Base-by-base conservation (phyloP, 2,888 invertebrate species). In the Athetis lepigone region DNA sequence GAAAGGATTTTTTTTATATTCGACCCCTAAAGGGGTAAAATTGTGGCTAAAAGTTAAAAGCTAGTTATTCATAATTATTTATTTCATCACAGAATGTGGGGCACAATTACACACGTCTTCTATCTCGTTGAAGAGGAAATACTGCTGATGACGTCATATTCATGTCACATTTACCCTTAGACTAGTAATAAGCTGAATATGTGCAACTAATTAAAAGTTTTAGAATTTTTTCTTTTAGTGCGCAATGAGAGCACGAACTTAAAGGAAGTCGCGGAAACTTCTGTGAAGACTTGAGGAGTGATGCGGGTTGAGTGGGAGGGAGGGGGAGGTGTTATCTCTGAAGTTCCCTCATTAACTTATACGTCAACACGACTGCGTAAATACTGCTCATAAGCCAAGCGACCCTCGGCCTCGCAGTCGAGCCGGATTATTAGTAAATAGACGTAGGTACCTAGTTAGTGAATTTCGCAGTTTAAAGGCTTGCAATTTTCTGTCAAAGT, bases 311-410 rank as follows among this genome's bases (percentile, higher is more conserved):
- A 45, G 11, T 1, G n/a, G 21, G 3, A 18, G 16, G 19, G 8
- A 0, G 33, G 13, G 11, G 8, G 25, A 9, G 23, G 23, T n/a
- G 67, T 71, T 77, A 75, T 75, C 71, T 60, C 52, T 67, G 47
- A 77, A 68, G 62, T 71, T 74, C 37, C 18, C 65, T 75, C 77
- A 69, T 77, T 75, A 77, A 72, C 54, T 75, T 69, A 71, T 69
- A 65, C 47, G 62, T 63, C 56, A 65, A 65, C 56, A 59, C 56
- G 55, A 49, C 65, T 71, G 46, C 49, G 64, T 68, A 63, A 55
- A 68, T 49, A 60, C 36, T 67, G 21, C 39, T 64, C 46, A 33
- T 55, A 64, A 54, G 50, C 42, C 40, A 59, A 25, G 25, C 52
- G 51, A 40, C 52, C 49, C 47, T 21, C 18, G 18, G 50, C 49